Evolutionary conservation across 2,113 vertebrate species (phyloP).

Genomic region (Halichoeres trimaculatus): DNA sequence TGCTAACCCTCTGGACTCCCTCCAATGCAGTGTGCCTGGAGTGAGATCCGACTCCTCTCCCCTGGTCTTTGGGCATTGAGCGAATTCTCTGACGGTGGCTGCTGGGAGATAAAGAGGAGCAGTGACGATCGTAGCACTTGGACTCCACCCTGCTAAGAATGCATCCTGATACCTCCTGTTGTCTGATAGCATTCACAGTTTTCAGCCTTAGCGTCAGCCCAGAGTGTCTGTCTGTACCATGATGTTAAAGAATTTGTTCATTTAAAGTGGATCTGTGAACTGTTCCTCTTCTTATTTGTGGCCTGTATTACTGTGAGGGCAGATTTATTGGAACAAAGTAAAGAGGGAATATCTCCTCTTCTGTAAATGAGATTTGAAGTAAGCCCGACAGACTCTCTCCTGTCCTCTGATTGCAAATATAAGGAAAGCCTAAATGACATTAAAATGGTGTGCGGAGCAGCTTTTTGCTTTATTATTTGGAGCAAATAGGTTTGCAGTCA

Average conservation of each 20-base stretch:
- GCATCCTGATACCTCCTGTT: too few species aligned
- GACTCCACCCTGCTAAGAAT: not conserved
- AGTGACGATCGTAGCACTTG: not conserved
- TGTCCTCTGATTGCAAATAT: constrained; percentile 20
- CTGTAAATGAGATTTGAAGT: constrained; percentile 9
- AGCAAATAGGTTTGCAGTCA: constrained; percentile 47
- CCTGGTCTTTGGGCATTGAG: constrained; percentile 54
- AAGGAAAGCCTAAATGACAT: constrained; percentile 53
- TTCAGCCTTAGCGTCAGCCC: too few species aligned
- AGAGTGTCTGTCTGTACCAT: too few species aligned
- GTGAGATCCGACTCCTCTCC: too few species aligned
- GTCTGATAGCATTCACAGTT: too few species aligned
- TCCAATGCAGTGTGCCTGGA: constrained; percentile 58
- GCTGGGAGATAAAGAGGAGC: constrained; percentile 31
- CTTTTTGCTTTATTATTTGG: constrained; percentile 37
- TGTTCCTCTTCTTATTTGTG: too few species aligned
- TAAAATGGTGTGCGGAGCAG: constrained; percentile 23
- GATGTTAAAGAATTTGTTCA: too few species aligned
- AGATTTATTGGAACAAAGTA: constrained; percentile 3
- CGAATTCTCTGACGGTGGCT: constrained; percentile 53
- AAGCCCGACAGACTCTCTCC: constrained; percentile 20
- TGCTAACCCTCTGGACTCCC: too few species aligned
- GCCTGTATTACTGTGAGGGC: not conserved
- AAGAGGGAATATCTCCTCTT: not conserved
- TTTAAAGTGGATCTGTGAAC: too few species aligned